phyloP scores from a whole-genome alignment of 2,797 vertebrate genomes.

The Champsocephalus esox region DNA sequence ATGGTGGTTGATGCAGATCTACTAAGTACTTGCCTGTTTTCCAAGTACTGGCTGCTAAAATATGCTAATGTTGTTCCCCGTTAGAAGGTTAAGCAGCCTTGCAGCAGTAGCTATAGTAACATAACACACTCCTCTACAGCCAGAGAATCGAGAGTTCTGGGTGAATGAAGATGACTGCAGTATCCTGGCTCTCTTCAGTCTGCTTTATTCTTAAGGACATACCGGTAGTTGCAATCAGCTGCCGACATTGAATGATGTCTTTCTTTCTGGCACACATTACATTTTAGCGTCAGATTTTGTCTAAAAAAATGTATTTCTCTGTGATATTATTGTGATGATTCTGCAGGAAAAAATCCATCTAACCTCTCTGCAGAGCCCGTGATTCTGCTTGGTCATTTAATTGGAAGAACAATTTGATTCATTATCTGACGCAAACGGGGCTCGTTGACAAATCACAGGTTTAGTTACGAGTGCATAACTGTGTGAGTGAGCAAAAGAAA shows the following conservation, averaged over 20 bases:
- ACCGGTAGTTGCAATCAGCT: neutral
- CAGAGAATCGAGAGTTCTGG: neutral
- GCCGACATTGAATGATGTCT: neutral
- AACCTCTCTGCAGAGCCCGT: neutral
- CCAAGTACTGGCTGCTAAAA: too few relatives aligned
- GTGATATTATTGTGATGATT: neutral
- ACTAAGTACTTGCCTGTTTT: too few relatives aligned
- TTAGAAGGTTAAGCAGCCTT: neutral
- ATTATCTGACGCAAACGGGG: neutral
- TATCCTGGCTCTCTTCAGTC: neutral
- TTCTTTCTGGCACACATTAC: neutral
- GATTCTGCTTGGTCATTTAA: slow-evolving; percentile 12
- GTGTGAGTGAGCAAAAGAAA: neutral
- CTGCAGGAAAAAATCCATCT: neutral
- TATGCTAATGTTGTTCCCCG: too few relatives aligned
- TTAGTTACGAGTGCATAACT: neutral
- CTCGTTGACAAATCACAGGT: slow-evolving; percentile 1
- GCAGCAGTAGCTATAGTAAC: neutral
- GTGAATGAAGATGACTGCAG: neutral
- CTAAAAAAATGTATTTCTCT: too few relatives aligned
- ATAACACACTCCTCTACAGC: too few relatives aligned
- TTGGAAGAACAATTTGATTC: neutral
- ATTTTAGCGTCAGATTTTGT: neutral
- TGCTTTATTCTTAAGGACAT: neutral
- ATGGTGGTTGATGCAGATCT: too few relatives aligned